Evolutionary conservation across 2,113 vertebrate genomes (phyloP), one percentile per base, ranked within the genome.

Genomic region (Dipodomys ordii): DNA sequence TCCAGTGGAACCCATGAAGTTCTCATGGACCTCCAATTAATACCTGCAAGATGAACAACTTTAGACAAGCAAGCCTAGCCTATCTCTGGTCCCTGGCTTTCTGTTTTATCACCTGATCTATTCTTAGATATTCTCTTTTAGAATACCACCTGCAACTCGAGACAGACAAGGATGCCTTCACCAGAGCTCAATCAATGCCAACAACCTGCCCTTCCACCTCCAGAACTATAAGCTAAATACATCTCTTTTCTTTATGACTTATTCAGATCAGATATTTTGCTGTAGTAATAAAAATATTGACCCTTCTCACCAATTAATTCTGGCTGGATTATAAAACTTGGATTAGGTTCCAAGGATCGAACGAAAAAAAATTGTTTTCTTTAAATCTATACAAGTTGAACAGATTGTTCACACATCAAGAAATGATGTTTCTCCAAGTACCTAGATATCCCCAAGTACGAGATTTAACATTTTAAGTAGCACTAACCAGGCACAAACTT

Each of bases 361-460:
- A 65, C 32, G 27, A 79, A 32, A 91, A 15, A 81, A 8, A 27
- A 39, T 39, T 46, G 32, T 23, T 79, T 25, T 8, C 32, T 32
- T 92, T 77, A 46, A 64, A 80, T 91, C 2, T 93, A 19, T 22
- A 60, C 19, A 85, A 39, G n/a, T 20, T 88, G 57, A 62, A 44
- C 80, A 91, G 44, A 81, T 25, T 23, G 76, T 57, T 83, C 11
- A 92, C 19, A 67, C 2, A 81, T 25, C 19, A 80, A 92, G 64
- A 81, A 39, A 72, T 95, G 69, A 35, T 74, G 19, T 87, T 73
- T 91, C 60, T 11, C 8, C 8, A 81, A 89, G n/a, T 76, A 83
- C 64, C 9, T 46, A 57, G n/a, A 89, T 25, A 80, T 27, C 10
- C 39, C 35, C 10, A 83, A 86, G 60, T 30, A 89, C 71, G 19